Conservation (phyloP, 2,797 vertebrate genomes). For the Etheostoma perlongum region DNA sequence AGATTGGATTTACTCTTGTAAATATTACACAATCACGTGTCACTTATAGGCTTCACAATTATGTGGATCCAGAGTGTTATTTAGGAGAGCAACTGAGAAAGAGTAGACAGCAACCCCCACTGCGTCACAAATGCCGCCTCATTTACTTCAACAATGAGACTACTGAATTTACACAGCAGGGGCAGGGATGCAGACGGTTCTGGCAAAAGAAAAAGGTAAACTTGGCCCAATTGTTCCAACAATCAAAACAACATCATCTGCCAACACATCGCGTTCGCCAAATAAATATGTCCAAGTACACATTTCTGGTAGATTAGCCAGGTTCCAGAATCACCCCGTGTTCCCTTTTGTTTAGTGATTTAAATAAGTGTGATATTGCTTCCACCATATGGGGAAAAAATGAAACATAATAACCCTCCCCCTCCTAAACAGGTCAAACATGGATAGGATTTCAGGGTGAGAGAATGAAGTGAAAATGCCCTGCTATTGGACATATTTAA, state of each 20-base stretch:
- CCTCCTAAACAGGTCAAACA: not conserved
- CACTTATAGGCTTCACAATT: not conserved
- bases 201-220: not conserved
- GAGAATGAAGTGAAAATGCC: not conserved
- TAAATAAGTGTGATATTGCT: not conserved
- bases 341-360: not conserved
- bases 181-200: not conserved
- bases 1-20: constrained; percentile 1
- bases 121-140: not conserved
- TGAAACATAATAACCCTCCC: not conserved
- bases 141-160: not conserved
- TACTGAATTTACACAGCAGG: not conserved
- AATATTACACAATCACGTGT: not conserved
- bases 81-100: not conserved
- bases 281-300: not conserved
- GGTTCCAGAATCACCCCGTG: not conserved
- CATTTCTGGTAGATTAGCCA: not conserved
- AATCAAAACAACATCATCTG: not conserved
- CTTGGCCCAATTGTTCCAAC: not conserved
- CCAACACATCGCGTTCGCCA: not conserved
- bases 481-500: not conserved
- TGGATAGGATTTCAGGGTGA: not conserved
- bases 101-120: not conserved
- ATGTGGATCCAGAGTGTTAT: not conserved
- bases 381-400: too few species aligned